phyloP scores from a whole-genome alignment of 2,797 vertebrate species.

The Acomys russatus region DNA sequence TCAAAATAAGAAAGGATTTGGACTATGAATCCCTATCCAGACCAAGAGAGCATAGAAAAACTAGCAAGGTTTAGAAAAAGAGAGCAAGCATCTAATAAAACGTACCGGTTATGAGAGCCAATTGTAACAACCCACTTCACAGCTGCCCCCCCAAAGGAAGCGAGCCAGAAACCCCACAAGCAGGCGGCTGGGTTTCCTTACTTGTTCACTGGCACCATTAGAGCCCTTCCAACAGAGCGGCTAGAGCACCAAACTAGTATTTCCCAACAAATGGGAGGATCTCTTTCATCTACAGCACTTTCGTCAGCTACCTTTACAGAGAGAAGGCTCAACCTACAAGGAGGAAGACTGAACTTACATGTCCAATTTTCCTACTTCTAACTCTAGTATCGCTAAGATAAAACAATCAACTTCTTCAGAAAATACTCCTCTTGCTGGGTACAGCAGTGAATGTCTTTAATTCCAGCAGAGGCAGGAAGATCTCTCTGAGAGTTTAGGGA shows the following conservation, averaged over 20 bases:
- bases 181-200: slow-evolving; percentile 68
- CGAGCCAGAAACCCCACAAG: slow-evolving; percentile 78
- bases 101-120: slow-evolving; percentile 64
- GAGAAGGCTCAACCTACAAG: slow-evolving; percentile 44
- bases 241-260: slow-evolving; percentile 62
- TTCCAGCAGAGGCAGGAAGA: background rate
- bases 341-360: slow-evolving; percentile 12
- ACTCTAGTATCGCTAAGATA: slow-evolving; percentile 53
- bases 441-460: background rate
- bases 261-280: slow-evolving; percentile 42
- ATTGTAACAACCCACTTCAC: slow-evolving; percentile 75
- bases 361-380: slow-evolving; percentile 45
- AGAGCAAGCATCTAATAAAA: slow-evolving; percentile 62
- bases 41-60: slow-evolving; percentile 3
- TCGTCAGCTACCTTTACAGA: slow-evolving; percentile 56
- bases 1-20: background rate
- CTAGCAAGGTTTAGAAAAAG: slow-evolving; percentile 18
- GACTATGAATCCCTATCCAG: background rate
- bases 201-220: slow-evolving; percentile 62
- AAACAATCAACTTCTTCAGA: slow-evolving; percentile 54
- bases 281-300: slow-evolving; percentile 11
- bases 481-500: background rate
- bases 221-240: slow-evolving; percentile 58
- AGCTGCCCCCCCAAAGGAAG: slow-evolving; percentile 70
- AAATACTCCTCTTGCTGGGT: background rate